Conservation (phyloP, 1,140 invertebrate genomes). For the Neodiprion virginianus region DNA sequence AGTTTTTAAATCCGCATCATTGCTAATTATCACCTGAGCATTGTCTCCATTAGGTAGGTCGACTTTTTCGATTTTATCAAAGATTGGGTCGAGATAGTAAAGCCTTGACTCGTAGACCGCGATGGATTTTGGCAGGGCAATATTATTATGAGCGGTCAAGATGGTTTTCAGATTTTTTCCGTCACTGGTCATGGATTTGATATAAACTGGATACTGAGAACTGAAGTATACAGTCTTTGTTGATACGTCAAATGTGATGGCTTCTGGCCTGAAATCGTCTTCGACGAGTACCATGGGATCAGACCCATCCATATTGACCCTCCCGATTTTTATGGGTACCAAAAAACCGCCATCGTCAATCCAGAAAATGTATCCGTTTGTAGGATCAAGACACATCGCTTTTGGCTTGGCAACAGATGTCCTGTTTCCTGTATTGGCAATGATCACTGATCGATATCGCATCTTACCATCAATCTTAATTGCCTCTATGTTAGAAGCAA, state of each 20-base stretch:
- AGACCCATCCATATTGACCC: constrained; percentile 93
- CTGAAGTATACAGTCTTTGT: constrained; percentile 88
- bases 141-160: constrained; percentile 72
- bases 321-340: constrained; percentile 89
- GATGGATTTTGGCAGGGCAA: constrained; percentile 81
- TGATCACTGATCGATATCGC: constrained; percentile 84
- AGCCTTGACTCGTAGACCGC: constrained; percentile 83
- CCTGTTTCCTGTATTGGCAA: constrained; percentile 89
- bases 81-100: constrained; percentile 88
- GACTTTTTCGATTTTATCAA: constrained; percentile 88
- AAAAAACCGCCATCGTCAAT: constrained; percentile 92
- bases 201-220: constrained; percentile 74
- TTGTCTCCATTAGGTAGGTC: constrained; percentile 85
- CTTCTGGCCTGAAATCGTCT: constrained; percentile 75
- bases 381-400: constrained; percentile 88
- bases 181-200: constrained; percentile 78
- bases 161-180: constrained; percentile 76
- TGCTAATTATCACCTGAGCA: constrained; percentile 79
- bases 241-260: constrained; percentile 85
- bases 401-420: constrained; percentile 88
- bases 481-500: constrained; percentile 92
- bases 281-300: constrained; percentile 75
- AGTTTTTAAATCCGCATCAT: constrained; percentile 86
- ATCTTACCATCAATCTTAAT: constrained; percentile 86
- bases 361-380: constrained; percentile 88